phyloP scores from a whole-genome alignment of 2,797 vertebrate genomes.

The Clarias fuscus region DNA sequence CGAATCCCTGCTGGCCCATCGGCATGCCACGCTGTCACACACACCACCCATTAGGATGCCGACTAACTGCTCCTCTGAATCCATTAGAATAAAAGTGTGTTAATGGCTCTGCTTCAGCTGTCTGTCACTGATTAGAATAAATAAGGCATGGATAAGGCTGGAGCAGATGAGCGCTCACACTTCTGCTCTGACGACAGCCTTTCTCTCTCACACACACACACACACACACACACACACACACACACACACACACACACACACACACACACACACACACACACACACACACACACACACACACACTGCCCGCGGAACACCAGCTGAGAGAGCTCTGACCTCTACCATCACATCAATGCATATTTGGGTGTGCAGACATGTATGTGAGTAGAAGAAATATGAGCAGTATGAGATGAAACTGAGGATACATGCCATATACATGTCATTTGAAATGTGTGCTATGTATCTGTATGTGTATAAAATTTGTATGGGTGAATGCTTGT shows the following conservation, averaged over 20 bases:
- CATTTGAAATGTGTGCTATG: neutral
- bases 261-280: constrained; percentile 1
- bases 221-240: constrained; percentile 5
- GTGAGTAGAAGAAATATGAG: neutral
- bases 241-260: neutral
- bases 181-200: constrained; percentile 48
- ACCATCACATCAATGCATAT: constrained; percentile 22
- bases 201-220: neutral
- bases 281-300: neutral
- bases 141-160: constrained; percentile 48
- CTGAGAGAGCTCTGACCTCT: constrained; percentile 41
- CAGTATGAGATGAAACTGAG: neutral
- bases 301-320: constrained; percentile 35
- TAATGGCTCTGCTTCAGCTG: constrained; percentile 57
- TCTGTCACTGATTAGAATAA: constrained; percentile 55
- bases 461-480: constrained; percentile 14
- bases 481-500: constrained; percentile 27
- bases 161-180: constrained; percentile 49
- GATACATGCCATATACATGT: neutral
- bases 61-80: constrained; percentile 54
- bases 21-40: constrained; percentile 49
- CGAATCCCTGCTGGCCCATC: constrained; percentile 49
- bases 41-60: constrained; percentile 54
- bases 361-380: constrained; percentile 8
- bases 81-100: constrained; percentile 62